Conservation (phyloP, 2,113 vertebrate species). For the Coryphaenoides rupestris region DNA sequence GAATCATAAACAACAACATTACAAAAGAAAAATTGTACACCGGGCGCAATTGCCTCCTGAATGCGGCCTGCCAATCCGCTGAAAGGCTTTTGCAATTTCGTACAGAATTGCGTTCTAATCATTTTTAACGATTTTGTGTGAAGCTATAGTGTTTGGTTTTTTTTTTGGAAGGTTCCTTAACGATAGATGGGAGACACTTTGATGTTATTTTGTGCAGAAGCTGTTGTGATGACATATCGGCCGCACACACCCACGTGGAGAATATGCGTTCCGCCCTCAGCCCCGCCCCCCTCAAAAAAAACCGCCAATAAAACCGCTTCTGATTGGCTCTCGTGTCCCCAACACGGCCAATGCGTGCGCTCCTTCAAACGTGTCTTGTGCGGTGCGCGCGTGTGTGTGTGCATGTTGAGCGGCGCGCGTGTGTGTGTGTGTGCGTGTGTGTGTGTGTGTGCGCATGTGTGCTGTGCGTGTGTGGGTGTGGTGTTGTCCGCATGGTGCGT, state of each 20-base stretch:
- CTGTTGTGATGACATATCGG: constrained; percentile 15
- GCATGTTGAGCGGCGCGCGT: too few species aligned
- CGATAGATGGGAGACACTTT: constrained; percentile 37
- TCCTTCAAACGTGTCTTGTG: constrained; percentile 20
- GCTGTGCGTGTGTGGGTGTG: constrained; percentile 42
- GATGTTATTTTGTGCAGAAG: too few species aligned
- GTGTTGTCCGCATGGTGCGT: neutral
- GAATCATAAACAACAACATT: neutral
- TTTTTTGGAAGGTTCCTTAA: neutral
- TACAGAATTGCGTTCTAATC: neutral
- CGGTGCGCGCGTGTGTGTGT: constrained; percentile 23
- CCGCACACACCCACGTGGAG: constrained; percentile 16
- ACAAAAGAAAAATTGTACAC: too few species aligned
- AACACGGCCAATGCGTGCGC: constrained; percentile 51
- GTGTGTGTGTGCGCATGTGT: constrained; percentile 16
- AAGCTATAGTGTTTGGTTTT: neutral
- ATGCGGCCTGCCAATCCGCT: neutral
- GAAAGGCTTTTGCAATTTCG: neutral
- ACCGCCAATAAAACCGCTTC: constrained; percentile 66
- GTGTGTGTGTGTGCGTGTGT: constrained; percentile 24
- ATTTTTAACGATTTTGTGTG: neutral
- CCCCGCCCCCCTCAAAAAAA: constrained; percentile 53
- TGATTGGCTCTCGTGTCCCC: constrained; percentile 63
- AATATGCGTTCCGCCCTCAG: too few species aligned
- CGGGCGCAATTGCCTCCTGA: neutral